Evolutionary conservation across 1,140 invertebrate species (phyloP).

Genomic region (Rhizoglyphus robini): DNA sequence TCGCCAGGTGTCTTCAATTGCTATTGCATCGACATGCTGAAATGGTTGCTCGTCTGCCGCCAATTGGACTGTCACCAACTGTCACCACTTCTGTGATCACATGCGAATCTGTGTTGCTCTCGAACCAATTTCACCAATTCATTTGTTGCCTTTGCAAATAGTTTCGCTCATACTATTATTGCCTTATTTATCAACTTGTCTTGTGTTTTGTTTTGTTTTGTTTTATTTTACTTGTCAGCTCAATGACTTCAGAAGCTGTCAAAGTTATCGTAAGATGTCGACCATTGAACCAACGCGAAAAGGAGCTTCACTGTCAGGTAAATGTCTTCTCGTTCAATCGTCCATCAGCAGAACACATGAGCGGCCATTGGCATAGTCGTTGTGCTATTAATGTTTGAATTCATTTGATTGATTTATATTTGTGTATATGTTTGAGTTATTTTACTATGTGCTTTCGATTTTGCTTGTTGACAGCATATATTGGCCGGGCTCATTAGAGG

Average conservation of each 20-base stretch:
- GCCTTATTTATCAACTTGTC: not conserved
- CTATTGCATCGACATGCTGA: not conserved
- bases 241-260: constrained; percentile 53
- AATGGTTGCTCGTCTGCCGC: not conserved
- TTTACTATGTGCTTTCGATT: no score
- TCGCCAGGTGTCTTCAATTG: not conserved
- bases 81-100: not conserved
- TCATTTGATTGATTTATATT: not conserved
- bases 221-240: not conserved
- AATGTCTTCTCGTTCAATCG: no score
- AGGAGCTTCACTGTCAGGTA: constrained; percentile 53
- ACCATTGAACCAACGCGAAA: constrained; percentile 66
- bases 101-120: not conserved
- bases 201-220: not conserved
- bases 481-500: no score
- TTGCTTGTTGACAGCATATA: no score
- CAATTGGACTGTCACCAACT: not conserved
- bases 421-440: no score
- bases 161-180: not conserved
- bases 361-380: no score
- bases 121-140: not conserved
- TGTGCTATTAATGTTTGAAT: not conserved
- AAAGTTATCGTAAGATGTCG: constrained; percentile 82
- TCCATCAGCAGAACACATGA: no score
- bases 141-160: not conserved